Percentiles rank a stretch among this genome's conserved stretches.
These are phyloP conservation scores for Drosophila watanabei DNA, from an alignment of 1,140 invertebrate genomes.

Conservation along the genomic window DNA sequence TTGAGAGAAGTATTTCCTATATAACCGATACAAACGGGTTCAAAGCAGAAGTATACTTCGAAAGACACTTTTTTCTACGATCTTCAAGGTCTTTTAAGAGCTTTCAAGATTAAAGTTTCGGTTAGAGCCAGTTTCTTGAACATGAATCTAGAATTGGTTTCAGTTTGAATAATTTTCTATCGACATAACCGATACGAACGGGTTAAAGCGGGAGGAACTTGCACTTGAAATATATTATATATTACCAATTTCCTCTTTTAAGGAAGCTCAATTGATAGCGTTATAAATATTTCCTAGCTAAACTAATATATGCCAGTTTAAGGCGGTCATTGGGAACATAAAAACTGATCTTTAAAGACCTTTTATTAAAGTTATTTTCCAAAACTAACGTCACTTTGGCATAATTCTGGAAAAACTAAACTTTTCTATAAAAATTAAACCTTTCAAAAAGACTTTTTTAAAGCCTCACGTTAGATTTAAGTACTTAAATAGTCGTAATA, in stretches of 20 bases:
- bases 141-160: constrained; percentile 1
- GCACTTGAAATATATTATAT: neutral
- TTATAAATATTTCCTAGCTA: neutral
- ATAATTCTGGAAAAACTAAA: neutral
- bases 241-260: neutral
- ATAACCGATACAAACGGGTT: constrained; percentile 16
- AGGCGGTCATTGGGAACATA: neutral
- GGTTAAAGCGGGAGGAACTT: neutral
- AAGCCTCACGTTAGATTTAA: neutral
- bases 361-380: neutral
- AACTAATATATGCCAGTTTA: neutral
- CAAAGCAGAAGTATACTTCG: neutral
- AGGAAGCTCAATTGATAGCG: neutral
- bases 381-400: no score
- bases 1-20: neutral
- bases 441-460: no score
- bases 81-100: neutral
- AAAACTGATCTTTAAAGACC: neutral
- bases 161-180: no score
- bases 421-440: no score
- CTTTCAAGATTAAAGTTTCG: neutral
- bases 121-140: constrained; percentile 2
- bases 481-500: neutral
- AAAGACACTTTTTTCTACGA: neutral
- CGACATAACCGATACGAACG: neutral